Evolutionary conservation across 35 echinoderm and acorn worm genomes (phyloP).

Genomic region (Lytechinus variegatus): DNA sequence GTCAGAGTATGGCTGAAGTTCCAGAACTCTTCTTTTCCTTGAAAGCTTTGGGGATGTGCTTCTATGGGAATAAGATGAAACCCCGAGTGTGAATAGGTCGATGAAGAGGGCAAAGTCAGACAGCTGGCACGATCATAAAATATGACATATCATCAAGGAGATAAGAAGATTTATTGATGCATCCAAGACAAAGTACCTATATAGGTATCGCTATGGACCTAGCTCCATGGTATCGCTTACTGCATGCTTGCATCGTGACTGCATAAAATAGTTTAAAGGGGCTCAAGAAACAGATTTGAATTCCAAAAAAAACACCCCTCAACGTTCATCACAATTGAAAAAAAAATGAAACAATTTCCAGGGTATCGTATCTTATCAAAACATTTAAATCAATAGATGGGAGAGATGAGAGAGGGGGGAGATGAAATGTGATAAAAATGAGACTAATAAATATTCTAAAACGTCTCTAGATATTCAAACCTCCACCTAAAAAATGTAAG

Average conservation of each 20-base stretch:
- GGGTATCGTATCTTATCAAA: no score
- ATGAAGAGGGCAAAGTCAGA: background rate
- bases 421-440: no score
- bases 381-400: no score
- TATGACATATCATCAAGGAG: background rate
- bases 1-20: no score
- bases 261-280: background rate
- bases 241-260: background rate
- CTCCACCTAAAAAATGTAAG: no score
- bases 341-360: no score
- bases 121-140: conserved; percentile 17
- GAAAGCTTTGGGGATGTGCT: background rate
- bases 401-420: no score
- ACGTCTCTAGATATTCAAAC: no score
- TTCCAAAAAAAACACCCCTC: no score
- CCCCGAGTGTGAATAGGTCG: background rate
- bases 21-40: background rate
- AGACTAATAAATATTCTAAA: no score
- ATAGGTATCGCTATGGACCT: no score
- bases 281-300: background rate
- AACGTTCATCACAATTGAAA: no score
- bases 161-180: conserved; percentile 8
- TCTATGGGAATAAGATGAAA: background rate
- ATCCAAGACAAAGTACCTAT: background rate
- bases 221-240: background rate